phyloP scores from a whole-genome alignment of 2,888 invertebrate species.

The Pteria penguin region DNA sequence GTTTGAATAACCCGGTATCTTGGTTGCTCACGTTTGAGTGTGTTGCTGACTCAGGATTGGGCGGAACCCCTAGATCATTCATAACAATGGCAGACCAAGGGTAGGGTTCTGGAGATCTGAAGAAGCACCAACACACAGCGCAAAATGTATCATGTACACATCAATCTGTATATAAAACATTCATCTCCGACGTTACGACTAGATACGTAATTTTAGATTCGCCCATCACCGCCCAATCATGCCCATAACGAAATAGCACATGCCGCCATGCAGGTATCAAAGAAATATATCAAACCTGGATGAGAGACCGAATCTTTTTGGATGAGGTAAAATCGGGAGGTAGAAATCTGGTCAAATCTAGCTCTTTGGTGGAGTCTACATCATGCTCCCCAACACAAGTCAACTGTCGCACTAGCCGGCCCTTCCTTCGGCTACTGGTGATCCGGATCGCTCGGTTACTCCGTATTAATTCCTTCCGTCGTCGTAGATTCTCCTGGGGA shows the following conservation, averaged over 20 bases:
- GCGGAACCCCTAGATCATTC: too few relatives aligned
- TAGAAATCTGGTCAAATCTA: constrained; percentile 82
- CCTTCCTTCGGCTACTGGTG: constrained; percentile 70
- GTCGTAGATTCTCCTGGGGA: constrained; percentile 68
- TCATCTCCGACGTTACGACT: too few relatives aligned
- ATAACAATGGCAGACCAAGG: too few relatives aligned
- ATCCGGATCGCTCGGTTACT: constrained; percentile 67
- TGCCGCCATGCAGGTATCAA: neutral
- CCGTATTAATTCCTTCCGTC: constrained; percentile 72
- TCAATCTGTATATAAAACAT: too few relatives aligned
- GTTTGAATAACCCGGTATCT: too few relatives aligned
- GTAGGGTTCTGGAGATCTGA: too few relatives aligned
- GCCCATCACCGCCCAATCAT: too few relatives aligned
- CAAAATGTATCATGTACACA: too few relatives aligned
- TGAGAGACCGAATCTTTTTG: constrained; percentile 83
- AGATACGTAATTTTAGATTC: too few relatives aligned
- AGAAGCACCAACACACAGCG: too few relatives aligned
- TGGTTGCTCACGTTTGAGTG: too few relatives aligned
- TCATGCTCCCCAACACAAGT: constrained; percentile 75
- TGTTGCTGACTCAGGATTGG: too few relatives aligned
- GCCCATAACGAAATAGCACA: neutral
- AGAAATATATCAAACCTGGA: constrained; percentile 84
- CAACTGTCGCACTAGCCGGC: constrained; percentile 69
- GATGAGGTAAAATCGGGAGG: constrained; percentile 83
- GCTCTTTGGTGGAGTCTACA: constrained; percentile 56